Base-by-base conservation (phyloP, 2,797 vertebrate genomes). In the Myotis pilosus region DNA sequence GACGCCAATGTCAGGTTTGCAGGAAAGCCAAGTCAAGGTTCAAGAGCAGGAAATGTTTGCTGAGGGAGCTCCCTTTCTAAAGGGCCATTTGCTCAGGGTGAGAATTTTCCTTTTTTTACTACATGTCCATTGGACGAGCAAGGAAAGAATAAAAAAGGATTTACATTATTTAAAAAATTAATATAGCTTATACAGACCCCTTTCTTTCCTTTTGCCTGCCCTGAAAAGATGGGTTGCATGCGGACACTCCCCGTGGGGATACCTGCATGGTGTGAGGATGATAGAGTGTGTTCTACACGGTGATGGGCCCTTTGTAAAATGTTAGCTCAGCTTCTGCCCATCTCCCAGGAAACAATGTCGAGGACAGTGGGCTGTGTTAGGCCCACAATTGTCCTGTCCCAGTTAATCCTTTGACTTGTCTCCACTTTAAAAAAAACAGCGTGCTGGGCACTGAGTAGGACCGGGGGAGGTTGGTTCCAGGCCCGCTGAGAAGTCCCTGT, bases 111-210 rank as follows among this genome's bases (percentile, higher is more conserved):
- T 23, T 69, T 68, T 36, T 36, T 36, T 25, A 62, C 38, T 89
- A 25, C 22, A 76, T 69, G 33, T 53, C 13, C 2, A 51, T 20
- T 28, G 36, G 38, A 3, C 16, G n/a, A 89, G 16, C 74, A 91
- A 82, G 28, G 11, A 33, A 88, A 91, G 22, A 84, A 85, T 71
- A 72, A 94, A 94, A 93, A 69, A 10, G 64, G 10, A n/a, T 66
- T 49, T 17, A 49, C 75, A 66, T 33, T 28, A 30, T 30, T 64
- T 36, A 92, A 76, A 22, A 78, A 83, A 49, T 57, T 30, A 71
- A 62, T 22, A 30, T 69, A 78, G 38, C 38, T 62, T 62, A 82
- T 23, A 76, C 3, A 88, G 38, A 44, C 10, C 15, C 57, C 44
- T 17, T 38, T 44, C 25, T 41, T 80, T 92, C 55, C 33, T 86